A percentile compares a stretch with the other conserved stretches of the same genome.
These are phyloP conservation scores for Cirrhinus molitorella DNA, from an alignment of 2,797 vertebrate species.

Conservation along the genomic window DNA sequence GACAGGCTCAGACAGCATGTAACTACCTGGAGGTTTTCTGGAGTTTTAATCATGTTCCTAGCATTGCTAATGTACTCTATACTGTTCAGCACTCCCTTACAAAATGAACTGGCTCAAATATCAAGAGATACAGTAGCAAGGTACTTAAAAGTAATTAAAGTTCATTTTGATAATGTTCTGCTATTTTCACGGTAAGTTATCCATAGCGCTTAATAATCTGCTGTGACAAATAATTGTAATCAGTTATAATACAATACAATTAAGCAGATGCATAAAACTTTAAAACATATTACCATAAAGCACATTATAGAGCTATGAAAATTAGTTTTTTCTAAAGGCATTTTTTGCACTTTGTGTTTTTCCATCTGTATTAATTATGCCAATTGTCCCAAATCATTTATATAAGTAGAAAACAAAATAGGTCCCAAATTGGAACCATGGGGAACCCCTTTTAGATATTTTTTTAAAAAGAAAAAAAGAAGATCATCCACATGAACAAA, in stretches of 20 bases:
- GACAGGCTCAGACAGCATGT: not conserved
- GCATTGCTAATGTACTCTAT: slow-evolving; percentile 21
- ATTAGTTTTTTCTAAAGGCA: not conserved
- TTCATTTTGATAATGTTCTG: not conserved
- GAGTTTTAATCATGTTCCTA: slow-evolving; percentile 16
- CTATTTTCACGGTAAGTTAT: not conserved
- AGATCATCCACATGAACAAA: not conserved
- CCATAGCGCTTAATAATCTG: not conserved
- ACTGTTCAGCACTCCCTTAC: not conserved
- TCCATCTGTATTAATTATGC: too few species aligned
- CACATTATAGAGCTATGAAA: not conserved
- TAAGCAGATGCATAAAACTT: not conserved
- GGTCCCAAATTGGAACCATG: not conserved
- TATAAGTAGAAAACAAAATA: not conserved
- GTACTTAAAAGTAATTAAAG: not conserved
- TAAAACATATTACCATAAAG: not conserved
- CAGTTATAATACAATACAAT: not conserved
- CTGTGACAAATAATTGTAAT: not conserved
- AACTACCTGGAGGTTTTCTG: slow-evolving; percentile 34
- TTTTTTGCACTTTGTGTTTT: not conserved
- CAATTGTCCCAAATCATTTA: too few species aligned
- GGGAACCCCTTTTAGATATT: not conserved
- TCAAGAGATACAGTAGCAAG: not conserved
- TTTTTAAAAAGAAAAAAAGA: too few species aligned
- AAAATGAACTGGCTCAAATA: not conserved